A percentile compares a stretch with the other conserved stretches of the same genome.
phyloP scores from a whole-genome alignment of 2,888 invertebrate species.

The Eupelmus urozonus region DNA sequence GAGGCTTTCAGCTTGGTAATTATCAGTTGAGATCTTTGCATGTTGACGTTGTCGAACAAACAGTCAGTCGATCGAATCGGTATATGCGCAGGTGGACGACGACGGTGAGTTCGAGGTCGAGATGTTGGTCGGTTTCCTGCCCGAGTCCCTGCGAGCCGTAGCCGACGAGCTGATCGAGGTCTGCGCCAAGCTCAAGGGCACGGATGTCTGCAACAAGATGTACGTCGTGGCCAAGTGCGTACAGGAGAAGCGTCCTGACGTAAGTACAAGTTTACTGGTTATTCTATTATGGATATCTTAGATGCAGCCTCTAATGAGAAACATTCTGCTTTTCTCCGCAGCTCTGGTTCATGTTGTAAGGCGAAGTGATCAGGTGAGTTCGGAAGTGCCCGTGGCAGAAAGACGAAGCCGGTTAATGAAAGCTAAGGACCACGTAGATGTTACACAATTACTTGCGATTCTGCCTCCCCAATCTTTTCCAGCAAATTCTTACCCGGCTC shows the following conservation, averaged over 20 bases:
- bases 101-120: constrained; percentile 70
- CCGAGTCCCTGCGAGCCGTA: constrained; percentile 64
- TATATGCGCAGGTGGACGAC: constrained; percentile 68
- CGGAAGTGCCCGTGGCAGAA: constrained; percentile 25
- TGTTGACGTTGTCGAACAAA: too few relatives aligned
- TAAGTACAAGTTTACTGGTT: too few relatives aligned
- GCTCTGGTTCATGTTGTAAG: constrained; percentile 73
- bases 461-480: too few relatives aligned
- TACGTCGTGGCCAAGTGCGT: constrained; percentile 68
- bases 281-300: too few relatives aligned
- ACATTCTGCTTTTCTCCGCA: constrained; percentile 58
- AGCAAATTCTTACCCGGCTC: too few relatives aligned
- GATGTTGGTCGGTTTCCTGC: constrained; percentile 70
- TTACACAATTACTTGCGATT: too few relatives aligned
- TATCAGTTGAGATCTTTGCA: background rate
- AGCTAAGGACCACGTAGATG: background rate
- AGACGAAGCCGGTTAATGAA: background rate
- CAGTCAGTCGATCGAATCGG: too few relatives aligned
- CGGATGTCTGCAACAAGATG: constrained; percentile 69
- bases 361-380: constrained; percentile 23
- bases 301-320: background rate
- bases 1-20: constrained; percentile 71
- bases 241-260: constrained; percentile 66
- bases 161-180: constrained; percentile 61
- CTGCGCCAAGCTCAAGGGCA: constrained; percentile 66